Percentiles rank a stretch among this genome's conserved stretches.
phyloP scores from a whole-genome alignment of 2,113 vertebrate genomes.

The Anarhynchus alexandrinus region DNA sequence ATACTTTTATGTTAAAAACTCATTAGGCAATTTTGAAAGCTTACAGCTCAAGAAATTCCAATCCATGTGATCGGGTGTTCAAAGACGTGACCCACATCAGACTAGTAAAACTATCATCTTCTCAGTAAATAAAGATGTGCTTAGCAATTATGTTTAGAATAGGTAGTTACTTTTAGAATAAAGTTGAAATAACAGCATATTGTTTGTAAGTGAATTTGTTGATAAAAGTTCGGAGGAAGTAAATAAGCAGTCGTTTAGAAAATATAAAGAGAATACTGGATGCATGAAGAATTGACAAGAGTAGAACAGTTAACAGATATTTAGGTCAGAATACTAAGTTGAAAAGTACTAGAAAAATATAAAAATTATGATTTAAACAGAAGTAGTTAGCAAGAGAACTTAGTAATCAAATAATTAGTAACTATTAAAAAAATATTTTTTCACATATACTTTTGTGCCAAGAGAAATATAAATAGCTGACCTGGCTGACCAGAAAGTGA shows the following conservation, averaged over 20 bases:
- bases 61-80: rapidly evolving
- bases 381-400: neutral
- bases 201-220: neutral
- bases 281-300: neutral
- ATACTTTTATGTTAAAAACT: neutral
- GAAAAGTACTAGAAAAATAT: neutral
- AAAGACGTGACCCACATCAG: neutral
- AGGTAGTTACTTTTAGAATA: neutral
- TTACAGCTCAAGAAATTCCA: neutral
- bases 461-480: neutral
- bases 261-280: neutral
- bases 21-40: neutral
- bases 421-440: neutral
- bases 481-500: neutral
- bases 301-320: neutral
- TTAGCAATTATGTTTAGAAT: neutral
- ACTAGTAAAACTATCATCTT: neutral
- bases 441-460: neutral
- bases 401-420: neutral
- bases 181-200: neutral
- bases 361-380: neutral
- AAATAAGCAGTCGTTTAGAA: neutral
- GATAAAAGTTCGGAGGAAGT: neutral
- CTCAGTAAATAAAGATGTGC: neutral
- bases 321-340: neutral